Evolutionary conservation across 2,113 vertebrate genomes (phyloP).

Genomic region (Ciconia maguari): DNA sequence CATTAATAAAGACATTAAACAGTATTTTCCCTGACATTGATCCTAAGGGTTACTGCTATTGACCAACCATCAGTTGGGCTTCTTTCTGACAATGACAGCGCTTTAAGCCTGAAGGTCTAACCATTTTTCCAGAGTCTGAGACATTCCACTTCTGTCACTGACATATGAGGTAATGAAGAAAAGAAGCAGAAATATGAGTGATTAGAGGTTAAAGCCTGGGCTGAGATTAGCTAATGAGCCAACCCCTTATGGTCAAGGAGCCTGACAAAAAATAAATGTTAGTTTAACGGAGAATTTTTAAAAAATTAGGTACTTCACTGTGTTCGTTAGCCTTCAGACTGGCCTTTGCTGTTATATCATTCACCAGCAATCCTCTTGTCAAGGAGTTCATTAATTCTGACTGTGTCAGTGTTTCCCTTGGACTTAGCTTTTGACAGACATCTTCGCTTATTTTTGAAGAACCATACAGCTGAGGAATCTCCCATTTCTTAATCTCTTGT

Average conservation of each 20-base stretch:
- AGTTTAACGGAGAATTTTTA: neutral
- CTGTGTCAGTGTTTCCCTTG: neutral
- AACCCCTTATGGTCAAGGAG: neutral
- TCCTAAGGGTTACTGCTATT: neutral
- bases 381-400: neutral
- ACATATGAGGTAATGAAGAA: neutral
- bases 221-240: neutral
- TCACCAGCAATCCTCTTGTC: neutral
- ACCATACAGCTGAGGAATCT: neutral
- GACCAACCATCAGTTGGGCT: neutral
- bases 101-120: neutral
- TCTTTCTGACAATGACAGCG: neutral
- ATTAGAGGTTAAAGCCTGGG: neutral
- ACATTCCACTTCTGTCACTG: neutral
- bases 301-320: neutral
- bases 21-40: neutral
- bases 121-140: neutral
- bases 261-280: neutral
- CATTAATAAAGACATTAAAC: neutral
- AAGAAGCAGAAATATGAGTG: neutral
- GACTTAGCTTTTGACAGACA: neutral
- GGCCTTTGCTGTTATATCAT: neutral
- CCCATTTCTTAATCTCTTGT: neutral
- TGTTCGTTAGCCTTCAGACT: neutral
- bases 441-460: neutral